Evolutionary conservation across 2,113 vertebrate species (phyloP), one percentile per base, ranked within the genome.

Genomic region (Megaptera novaeangliae): DNA sequence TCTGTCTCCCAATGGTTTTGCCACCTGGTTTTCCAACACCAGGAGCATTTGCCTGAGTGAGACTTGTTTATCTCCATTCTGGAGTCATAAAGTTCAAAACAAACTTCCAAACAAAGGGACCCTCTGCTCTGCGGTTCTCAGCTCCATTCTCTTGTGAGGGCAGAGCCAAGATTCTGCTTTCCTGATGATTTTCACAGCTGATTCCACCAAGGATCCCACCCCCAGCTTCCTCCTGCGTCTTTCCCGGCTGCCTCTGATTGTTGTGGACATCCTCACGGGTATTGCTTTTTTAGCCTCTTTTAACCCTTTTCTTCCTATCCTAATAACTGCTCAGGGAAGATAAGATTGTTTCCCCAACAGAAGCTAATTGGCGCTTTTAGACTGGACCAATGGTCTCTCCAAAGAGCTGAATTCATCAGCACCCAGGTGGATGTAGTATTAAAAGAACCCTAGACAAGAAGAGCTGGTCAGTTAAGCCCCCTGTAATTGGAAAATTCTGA

Each of bases 171-270:
- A 49, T 12, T 10, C 29, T 29, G 39, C 66, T 61, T 83, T 69
- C 77, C 95, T 97, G 94, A 98, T 98, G 96, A 93, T 77, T 98
- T 98, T 95, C 95, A 89, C 98, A 98, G 98, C 68, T 23, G 23
- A 5, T 8, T 49, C 72, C 83, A 52, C 75, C 20, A 15, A 91
- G 64, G 55, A 44, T 59, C 66, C 97, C 95, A 74, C 97, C 97
- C 97, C 89, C 82, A 34, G 94, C 98, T 97, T 98, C 97, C 97
- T 96, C 80, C 69, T 75, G 87, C 72, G 71, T 92, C 86, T 90
- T 97, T 97, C 96, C 97, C 55, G 12, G 52, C 78, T 49, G 34
- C 97, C 91, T 89, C 63, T 1, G 3, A 96, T 97, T 97, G 97
- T 97, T 93, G 89, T 82, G 74, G 52, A 93, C 89, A 97, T 97